Conservation (phyloP, 2,113 vertebrate genomes). For the Coreoperca whiteheadi region DNA sequence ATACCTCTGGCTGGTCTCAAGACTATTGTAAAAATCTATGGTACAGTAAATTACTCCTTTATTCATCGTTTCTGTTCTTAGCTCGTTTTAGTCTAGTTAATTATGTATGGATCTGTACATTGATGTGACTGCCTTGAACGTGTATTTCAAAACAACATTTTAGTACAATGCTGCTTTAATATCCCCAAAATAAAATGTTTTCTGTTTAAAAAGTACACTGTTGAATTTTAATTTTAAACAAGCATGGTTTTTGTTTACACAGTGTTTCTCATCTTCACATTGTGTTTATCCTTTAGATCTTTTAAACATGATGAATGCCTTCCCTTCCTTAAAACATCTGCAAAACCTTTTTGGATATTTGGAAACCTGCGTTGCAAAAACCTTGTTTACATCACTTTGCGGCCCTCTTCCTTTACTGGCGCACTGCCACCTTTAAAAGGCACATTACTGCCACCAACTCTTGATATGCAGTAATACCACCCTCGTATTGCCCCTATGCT, state of each 20-base stretch:
- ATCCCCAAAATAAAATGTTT: no score
- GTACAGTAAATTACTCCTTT: background rate
- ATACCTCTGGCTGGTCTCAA: background rate
- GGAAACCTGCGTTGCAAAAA: background rate
- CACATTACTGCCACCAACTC: background rate
- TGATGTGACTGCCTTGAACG: background rate
- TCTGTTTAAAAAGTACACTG: background rate
- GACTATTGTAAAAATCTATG: background rate
- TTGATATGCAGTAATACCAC: background rate
- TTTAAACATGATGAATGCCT: background rate
- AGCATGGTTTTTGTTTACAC: background rate
- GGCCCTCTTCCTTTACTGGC: background rate
- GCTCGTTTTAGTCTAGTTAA: background rate
- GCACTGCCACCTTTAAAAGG: background rate
- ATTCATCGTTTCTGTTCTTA: background rate
- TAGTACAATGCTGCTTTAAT: no score
- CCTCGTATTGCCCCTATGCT: background rate
- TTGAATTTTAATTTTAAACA: background rate
- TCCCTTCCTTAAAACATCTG: background rate
- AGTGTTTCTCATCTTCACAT: background rate
- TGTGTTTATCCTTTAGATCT: background rate
- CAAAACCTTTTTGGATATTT: background rate
- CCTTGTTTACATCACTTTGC: background rate
- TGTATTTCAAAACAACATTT: no score
- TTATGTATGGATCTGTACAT: background rate